These are phyloP conservation scores for Heliconius eleuchia DNA, from an alignment of 1,140 invertebrate species.

Conservation along the genomic window DNA sequence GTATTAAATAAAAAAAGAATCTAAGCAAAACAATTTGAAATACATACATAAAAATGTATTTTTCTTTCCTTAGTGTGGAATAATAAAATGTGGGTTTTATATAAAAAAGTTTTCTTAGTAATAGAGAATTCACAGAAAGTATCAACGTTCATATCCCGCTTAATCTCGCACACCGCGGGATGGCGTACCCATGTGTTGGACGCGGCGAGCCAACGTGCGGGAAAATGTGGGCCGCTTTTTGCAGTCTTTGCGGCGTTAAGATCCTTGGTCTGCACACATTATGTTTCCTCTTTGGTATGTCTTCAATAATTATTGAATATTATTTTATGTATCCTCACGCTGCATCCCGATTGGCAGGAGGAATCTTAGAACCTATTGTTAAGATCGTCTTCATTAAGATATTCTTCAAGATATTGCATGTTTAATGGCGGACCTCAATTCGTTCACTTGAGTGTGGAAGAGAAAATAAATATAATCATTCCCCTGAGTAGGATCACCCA, in stretches of 20 bases:
- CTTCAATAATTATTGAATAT: not conserved
- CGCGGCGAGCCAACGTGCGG: constrained; percentile 83
- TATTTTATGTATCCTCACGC: too few species aligned
- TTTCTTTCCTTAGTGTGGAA: not conserved
- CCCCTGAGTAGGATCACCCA: too few species aligned
- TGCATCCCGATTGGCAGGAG: too few species aligned
- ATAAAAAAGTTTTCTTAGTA: not conserved
- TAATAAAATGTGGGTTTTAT: not conserved
- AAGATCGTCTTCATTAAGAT: too few species aligned
- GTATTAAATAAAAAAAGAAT: not conserved
- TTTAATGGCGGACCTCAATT: too few species aligned
- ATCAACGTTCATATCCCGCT: constrained; percentile 82
- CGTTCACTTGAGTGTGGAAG: too few species aligned
- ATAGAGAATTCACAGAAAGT: constrained; percentile 80
- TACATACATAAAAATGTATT: not conserved
- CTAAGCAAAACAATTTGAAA: not conserved
- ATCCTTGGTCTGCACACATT: constrained; percentile 85
- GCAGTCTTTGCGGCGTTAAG: constrained; percentile 85
- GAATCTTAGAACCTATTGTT: too few species aligned
- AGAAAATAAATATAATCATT: too few species aligned
- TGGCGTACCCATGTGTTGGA: constrained; percentile 85
- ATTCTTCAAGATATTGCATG: too few species aligned
- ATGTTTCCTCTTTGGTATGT: constrained; percentile 84
- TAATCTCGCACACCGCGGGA: constrained; percentile 85
- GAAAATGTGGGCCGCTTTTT: constrained; percentile 88